These are phyloP conservation scores for Allobates femoralis DNA, from an alignment of 2,797 vertebrate genomes.

Conservation along the genomic window DNA sequence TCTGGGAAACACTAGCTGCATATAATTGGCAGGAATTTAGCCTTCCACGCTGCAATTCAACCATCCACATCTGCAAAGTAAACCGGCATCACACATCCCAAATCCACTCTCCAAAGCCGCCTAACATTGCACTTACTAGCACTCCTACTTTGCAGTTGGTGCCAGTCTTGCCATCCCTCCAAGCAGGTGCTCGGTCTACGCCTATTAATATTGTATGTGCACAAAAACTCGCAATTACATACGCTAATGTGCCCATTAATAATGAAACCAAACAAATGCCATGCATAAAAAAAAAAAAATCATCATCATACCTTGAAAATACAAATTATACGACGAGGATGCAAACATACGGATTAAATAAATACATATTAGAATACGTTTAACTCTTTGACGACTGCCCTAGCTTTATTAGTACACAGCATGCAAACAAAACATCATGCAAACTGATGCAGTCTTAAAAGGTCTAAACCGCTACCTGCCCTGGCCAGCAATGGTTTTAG, in stretches of 20 bases:
- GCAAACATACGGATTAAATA: neutral
- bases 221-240: neutral
- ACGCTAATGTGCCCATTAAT: neutral
- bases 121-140: neutral
- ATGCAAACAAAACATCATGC: neutral
- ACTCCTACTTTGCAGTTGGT: neutral
- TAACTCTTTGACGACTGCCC: neutral
- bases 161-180: neutral
- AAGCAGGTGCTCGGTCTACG: neutral
- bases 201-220: neutral
- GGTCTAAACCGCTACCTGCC: neutral
- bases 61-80: slow-evolving; percentile 45
- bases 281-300: neutral
- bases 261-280: neutral
- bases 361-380: neutral
- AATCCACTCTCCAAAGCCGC: neutral
- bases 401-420: neutral
- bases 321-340: neutral
- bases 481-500: neutral
- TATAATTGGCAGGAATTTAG: slow-evolving; percentile 51
- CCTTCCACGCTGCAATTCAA: slow-evolving; percentile 45
- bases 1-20: slow-evolving; percentile 51
- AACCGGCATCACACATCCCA: slow-evolving; percentile 17
- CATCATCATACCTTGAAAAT: neutral
- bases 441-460: slow-evolving; percentile 16